Percentiles rank a stretch among this genome's conserved stretches.
Conservation (phyloP, 2,113 vertebrate species). For the Spilogale gracilis region DNA sequence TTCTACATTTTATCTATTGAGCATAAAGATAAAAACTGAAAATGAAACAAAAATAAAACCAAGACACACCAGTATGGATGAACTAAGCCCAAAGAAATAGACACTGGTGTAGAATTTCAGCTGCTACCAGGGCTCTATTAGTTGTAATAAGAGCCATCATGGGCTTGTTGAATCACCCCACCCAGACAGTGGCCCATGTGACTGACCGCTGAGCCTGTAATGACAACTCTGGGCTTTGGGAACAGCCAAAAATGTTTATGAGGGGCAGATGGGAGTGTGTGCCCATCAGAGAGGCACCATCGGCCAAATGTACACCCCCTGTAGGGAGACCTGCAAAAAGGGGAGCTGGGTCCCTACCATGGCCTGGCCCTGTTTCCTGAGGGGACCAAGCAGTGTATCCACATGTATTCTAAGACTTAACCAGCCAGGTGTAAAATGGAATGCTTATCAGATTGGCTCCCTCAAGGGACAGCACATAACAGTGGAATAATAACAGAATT, state of each 20-base stretch:
- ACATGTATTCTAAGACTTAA: background rate
- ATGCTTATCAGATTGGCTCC: background rate
- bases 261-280: background rate
- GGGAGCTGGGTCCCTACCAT: background rate
- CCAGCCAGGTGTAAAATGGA: background rate
- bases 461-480: background rate
- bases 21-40: background rate
- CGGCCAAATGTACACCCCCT: background rate
- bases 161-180: no score
- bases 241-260: background rate
- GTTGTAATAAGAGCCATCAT: background rate
- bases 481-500: background rate
- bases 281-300: background rate
- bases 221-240: background rate
- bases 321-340: background rate
- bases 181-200: rapidly evolving
- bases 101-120: background rate
- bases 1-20: constrained; percentile 15
- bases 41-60: constrained; percentile 48
- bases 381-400: background rate
- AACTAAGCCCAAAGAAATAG: background rate
- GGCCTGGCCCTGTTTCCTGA: background rate
- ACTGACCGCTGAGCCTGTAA: background rate
- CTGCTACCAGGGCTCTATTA: no score
- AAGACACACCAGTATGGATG: background rate